These are phyloP conservation scores for Crambe crambe DNA, from an alignment of 37 sponge, comb jelly and placozoan species.

Conservation along the genomic window DNA sequence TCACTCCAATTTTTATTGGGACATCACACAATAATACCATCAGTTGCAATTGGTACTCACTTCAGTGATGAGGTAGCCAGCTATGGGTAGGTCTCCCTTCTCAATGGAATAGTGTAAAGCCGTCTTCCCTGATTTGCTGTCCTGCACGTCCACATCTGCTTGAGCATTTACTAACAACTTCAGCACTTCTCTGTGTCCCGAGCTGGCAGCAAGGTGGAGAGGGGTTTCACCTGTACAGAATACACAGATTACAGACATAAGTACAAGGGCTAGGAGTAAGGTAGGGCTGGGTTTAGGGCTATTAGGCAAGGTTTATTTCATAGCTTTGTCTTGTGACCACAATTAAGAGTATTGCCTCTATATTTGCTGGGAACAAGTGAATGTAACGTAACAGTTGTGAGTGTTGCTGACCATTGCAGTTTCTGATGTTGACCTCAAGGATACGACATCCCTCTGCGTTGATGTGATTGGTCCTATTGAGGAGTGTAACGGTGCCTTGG, in stretches of 20 bases:
- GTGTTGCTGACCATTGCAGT: constrained; percentile 59
- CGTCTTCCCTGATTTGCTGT: constrained; percentile 78
- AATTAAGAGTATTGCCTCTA: too few species aligned
- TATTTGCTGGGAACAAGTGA: too few species aligned
- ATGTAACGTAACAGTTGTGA: neutral
- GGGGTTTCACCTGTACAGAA: constrained; percentile 68
- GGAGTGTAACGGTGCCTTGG: constrained; percentile 46
- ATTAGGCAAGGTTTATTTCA: too few species aligned
- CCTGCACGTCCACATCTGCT: constrained; percentile 70
- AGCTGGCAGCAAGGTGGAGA: constrained; percentile 59
- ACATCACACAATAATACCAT: too few species aligned
- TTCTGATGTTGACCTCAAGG: constrained; percentile 64
- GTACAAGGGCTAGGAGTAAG: too few species aligned
- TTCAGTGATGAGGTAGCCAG: constrained; percentile 73
- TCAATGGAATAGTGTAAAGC: constrained; percentile 78
- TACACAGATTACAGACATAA: too few species aligned
- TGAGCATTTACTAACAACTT: constrained; percentile 50
- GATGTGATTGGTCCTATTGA: constrained; percentile 56
- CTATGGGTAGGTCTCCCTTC: constrained; percentile 72
- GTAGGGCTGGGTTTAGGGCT: too few species aligned
- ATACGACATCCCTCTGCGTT: constrained; percentile 60
- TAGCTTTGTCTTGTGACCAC: too few species aligned
- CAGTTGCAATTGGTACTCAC: constrained; percentile 15
- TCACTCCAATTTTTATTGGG: too few species aligned
- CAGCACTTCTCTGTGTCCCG: constrained; percentile 52